phyloP scores from a whole-genome alignment of 2,113 vertebrate genomes.

The Microcebus ravelobensis region DNA sequence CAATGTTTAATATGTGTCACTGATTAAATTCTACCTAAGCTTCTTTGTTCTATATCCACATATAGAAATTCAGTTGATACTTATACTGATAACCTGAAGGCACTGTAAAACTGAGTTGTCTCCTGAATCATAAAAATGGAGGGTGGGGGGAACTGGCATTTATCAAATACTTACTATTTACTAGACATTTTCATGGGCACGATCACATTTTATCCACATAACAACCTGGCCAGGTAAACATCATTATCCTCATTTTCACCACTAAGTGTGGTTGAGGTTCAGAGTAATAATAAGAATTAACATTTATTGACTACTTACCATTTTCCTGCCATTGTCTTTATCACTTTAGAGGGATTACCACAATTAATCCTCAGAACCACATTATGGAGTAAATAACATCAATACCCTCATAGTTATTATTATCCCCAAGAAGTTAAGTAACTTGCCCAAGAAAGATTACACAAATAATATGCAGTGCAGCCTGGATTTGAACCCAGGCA shows the following conservation, averaged over 20 bases:
- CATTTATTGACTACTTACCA: constrained; percentile 9
- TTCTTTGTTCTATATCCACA: constrained; percentile 11
- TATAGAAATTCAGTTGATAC: constrained; percentile 38
- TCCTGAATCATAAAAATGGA: constrained; percentile 41
- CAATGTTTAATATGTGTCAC: constrained; percentile 3
- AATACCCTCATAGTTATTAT: constrained; percentile 24
- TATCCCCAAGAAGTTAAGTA: neutral
- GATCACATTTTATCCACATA: neutral
- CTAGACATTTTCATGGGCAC: constrained; percentile 20
- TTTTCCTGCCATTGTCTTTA: neutral
- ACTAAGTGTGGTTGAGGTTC: neutral
- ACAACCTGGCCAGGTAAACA: neutral
- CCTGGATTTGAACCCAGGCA: neutral
- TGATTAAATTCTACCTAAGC: constrained; percentile 55
- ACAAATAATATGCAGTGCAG: neutral
- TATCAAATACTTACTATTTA: constrained; percentile 16
- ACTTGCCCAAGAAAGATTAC: neutral
- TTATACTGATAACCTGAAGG: constrained; percentile 15
- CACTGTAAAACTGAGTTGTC: constrained; percentile 32
- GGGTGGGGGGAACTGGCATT: neutral
- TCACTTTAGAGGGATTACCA: constrained; percentile 1
- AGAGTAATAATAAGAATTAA: constrained; percentile 2
- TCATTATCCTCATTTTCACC: neutral
- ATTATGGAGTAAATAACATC: neutral
- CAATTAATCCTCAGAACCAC: constrained; percentile 49